These are phyloP conservation scores for Laticauda laticaudata DNA, from an alignment of 2,113 vertebrate genomes.

Conservation along the genomic window DNA sequence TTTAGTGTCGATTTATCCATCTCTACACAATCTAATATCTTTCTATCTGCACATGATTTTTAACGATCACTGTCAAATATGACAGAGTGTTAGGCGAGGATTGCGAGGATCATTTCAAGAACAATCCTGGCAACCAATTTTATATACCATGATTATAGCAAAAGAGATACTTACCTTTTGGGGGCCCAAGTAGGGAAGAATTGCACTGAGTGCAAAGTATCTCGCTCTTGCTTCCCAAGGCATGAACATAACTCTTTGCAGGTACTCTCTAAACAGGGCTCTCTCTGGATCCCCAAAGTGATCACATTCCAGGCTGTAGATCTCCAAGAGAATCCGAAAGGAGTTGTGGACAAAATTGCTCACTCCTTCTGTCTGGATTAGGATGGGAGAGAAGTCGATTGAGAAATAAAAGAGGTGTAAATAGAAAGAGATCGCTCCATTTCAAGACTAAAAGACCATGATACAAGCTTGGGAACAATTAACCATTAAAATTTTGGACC, in stretches of 20 bases:
- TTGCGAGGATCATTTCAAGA: not conserved
- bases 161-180: conserved; percentile 65
- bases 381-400: not conserved
- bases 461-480: not conserved
- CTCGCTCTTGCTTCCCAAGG: conserved; percentile 84
- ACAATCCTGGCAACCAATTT: not conserved
- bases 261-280: conserved; percentile 66
- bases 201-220: conserved; percentile 76
- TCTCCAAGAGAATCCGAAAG: conserved; percentile 76
- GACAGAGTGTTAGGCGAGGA: not conserved
- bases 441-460: no score
- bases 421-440: not conserved
- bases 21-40: no score
- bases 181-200: conserved; percentile 80
- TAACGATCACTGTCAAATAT: not conserved
- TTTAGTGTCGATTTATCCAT: no score
- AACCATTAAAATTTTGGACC: not conserved
- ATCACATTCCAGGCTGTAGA: conserved; percentile 78
- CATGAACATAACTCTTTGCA: conserved; percentile 71
- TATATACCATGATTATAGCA: not conserved
- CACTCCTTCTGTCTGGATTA: conserved; percentile 79
- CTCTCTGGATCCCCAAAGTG: conserved; percentile 67
- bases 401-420: not conserved
- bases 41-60: no score
- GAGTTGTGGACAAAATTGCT: conserved; percentile 74